phyloP scores from a whole-genome alignment of 2,113 vertebrate genomes.

The Pterocles orientalis region DNA sequence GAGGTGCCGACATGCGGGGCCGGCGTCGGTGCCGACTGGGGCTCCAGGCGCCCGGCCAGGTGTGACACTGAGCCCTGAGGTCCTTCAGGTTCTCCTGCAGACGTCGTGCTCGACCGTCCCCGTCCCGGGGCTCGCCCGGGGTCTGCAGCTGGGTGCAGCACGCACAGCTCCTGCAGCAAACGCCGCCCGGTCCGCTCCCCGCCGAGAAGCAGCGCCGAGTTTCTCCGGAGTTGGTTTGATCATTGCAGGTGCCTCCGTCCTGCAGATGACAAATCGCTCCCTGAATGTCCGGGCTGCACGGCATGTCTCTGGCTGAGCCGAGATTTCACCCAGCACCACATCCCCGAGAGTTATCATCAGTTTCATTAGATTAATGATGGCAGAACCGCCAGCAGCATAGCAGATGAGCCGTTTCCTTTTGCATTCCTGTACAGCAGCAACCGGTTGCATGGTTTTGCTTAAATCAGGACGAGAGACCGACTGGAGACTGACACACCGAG shows the following conservation, averaged over 20 bases:
- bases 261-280: constrained; percentile 55
- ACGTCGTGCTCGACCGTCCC: not conserved
- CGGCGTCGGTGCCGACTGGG: not conserved
- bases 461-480: constrained; percentile 43
- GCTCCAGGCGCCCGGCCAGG: fast-evolving
- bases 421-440: constrained; percentile 35
- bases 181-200: not conserved
- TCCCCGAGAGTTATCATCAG: constrained; percentile 50
- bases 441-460: constrained; percentile 48
- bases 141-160: fast-evolving
- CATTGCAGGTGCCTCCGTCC: constrained; percentile 5
- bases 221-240: not conserved
- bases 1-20: not conserved
- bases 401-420: constrained; percentile 20
- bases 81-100: not conserved
- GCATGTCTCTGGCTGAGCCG: constrained; percentile 14
- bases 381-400: constrained; percentile 38
- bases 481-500: constrained; percentile 5
- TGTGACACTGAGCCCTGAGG: not conserved
- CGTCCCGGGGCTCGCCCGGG: not conserved
- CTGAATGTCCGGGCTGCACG: not conserved
- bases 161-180: not conserved
- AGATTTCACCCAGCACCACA: constrained; percentile 61
- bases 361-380: constrained; percentile 64
- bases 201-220: not conserved